Evolutionary conservation across 2,113 vertebrate genomes (phyloP).

Genomic region (Ochotona curzoniae): DNA sequence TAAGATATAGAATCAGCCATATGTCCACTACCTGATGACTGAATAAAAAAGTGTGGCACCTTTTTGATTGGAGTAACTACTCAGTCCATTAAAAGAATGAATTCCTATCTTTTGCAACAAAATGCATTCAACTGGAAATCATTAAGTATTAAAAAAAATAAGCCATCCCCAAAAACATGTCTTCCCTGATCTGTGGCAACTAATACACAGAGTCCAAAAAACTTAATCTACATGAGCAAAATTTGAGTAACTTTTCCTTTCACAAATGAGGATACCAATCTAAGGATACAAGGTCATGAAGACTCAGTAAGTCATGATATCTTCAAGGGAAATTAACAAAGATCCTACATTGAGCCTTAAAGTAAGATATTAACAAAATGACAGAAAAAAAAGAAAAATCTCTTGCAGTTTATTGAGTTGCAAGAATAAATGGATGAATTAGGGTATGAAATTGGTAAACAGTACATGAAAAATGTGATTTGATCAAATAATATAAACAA

Average conservation of each 20-base stretch:
- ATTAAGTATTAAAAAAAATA: too few relatives aligned
- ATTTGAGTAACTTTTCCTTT: background rate
- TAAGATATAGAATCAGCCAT: too few relatives aligned
- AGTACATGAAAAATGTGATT: background rate
- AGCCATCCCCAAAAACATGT: too few relatives aligned
- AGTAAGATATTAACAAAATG: background rate
- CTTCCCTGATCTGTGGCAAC: too few relatives aligned
- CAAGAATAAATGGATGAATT: background rate
- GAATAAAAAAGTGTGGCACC: too few relatives aligned
- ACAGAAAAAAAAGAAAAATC: background rate
- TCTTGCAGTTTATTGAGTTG: background rate
- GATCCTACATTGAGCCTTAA: background rate
- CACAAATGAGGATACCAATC: background rate
- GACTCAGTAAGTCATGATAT: background rate
- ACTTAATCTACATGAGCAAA: too few relatives aligned
- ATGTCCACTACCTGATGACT: too few relatives aligned
- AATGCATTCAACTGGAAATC: too few relatives aligned
- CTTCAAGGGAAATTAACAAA: background rate
- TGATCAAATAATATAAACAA: background rate
- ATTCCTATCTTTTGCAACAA: too few relatives aligned
- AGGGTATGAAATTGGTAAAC: background rate
- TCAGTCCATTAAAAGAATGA: too few relatives aligned
- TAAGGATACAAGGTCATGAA: background rate
- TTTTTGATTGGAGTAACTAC: too few relatives aligned
- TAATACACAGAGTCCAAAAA: too few relatives aligned